These are phyloP conservation scores for Acleris cristana DNA, from an alignment of 2,888 invertebrate species.

Conservation along the genomic window DNA sequence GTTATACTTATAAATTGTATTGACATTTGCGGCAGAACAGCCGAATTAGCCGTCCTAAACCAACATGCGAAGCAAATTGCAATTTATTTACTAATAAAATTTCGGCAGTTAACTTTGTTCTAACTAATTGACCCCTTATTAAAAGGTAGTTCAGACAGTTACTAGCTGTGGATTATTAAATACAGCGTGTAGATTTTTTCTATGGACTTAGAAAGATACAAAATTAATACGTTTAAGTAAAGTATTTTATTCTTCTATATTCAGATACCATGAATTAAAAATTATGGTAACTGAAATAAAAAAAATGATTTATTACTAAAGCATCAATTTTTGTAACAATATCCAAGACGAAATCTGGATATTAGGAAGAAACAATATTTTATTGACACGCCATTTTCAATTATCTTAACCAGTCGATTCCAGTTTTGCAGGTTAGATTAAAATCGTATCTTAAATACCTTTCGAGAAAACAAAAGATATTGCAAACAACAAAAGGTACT, in stretches of 20 bases:
- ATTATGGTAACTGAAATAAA: too few species aligned
- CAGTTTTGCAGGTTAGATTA: constrained; percentile 4
- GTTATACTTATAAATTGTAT: constrained; percentile 32
- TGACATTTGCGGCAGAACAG: constrained; percentile 18
- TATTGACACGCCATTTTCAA: too few species aligned
- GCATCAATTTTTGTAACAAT: too few species aligned
- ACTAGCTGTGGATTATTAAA: too few species aligned
- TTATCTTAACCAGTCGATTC: background rate
- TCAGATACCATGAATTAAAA: too few species aligned
- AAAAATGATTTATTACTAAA: too few species aligned
- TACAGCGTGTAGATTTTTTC: too few species aligned
- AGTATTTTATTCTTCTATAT: background rate
- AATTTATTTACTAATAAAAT: constrained; percentile 2
- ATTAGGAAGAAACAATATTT: too few species aligned
- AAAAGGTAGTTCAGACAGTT: background rate
- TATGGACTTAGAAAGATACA: too few species aligned
- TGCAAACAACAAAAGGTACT: constrained; percentile 25
- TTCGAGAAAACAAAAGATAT: constrained; percentile 9
- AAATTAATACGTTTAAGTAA: background rate
- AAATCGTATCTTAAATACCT: constrained; percentile 14
- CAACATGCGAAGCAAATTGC: constrained; percentile 15
- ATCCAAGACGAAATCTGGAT: too few species aligned
- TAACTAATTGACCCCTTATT: background rate
- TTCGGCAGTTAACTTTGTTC: background rate
- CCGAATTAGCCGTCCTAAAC: constrained; percentile 29